These are phyloP conservation scores for Chrysina gloriosa DNA, from an alignment of 2,888 invertebrate species.

Conservation along the genomic window DNA sequence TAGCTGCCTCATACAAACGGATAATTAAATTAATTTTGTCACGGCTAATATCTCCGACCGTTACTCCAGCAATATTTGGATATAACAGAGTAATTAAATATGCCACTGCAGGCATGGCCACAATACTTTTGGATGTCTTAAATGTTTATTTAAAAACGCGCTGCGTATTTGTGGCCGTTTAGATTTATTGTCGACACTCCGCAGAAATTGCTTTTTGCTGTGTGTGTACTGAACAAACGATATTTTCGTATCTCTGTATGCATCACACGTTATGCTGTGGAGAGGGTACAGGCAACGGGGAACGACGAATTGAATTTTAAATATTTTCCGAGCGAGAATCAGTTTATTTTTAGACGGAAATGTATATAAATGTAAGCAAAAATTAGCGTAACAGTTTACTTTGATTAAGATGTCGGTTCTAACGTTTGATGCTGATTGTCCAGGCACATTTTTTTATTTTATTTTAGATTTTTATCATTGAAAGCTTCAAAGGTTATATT, in stretches of 20 bases:
- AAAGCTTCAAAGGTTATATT: no score
- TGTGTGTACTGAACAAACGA: neutral
- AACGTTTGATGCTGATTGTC: no score
- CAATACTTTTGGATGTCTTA: neutral
- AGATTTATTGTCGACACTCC: constrained; percentile 2
- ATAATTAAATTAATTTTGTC: constrained; percentile 23
- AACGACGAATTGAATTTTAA: neutral
- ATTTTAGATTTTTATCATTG: no score
- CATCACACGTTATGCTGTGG: neutral
- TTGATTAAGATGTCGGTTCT: no score
- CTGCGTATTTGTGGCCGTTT: neutral
- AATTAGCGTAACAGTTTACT: no score
- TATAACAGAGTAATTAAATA: neutral
- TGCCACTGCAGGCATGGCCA: neutral
- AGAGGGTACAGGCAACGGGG: neutral
- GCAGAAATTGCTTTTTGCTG: neutral
- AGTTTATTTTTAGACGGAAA: neutral
- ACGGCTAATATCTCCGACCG: constrained; percentile 1
- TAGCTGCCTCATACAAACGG: constrained; percentile 13
- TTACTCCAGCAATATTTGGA: neutral
- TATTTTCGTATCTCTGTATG: neutral
- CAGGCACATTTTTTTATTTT: no score
- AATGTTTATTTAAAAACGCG: neutral
- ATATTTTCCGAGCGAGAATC: neutral
- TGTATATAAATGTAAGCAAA: no score